Base-by-base conservation (phyloP, 2,797 vertebrate species). In the Scleropages formosus region DNA sequence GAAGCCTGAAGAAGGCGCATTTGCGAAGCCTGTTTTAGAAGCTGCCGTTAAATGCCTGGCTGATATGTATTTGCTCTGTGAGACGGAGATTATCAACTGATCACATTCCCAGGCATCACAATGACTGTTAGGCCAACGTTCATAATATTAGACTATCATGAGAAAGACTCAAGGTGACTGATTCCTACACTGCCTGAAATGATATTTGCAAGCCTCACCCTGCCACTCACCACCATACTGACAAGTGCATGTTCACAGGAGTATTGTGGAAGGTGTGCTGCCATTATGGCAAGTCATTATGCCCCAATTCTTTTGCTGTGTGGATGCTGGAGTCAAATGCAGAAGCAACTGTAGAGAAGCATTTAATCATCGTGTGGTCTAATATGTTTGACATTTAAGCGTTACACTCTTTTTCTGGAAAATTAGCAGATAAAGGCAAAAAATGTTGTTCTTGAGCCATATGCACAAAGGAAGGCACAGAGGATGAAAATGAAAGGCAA, bases 1-100 rank as follows among this genome's bases (percentile, higher is more conserved):
- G 80, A 89, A 87, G 85, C 87, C 89, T 12, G 79, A 87, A 88
- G 87, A 89, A 83, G 84, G 84, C 82, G 87, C 86, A 88, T 89
- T 89, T 88, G 88, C 90, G 86, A 88, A 86, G 79, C 69, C 74
- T 81, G 49, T 83, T 76, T 85, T n/a, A 79, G 79, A 82, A 82
- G 80, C 84, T 85, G 86, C 85, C 76, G 75, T 74, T 79, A 85
- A 80, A 80, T 72, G 49, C 84, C 27, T 47, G 66, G 51, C 39
- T 47, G 65, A 24, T 46, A 68, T 26, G 68, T 59, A 49, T 70
- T 62, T 16, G 31, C 44, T 39, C 18, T 76, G 31, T 24, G 31
- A 59, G 20, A 18, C 6, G 39, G 31, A 10, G 27, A 59, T 72
- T 72, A 20, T 72, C 31, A 18, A 71, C 68, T 46, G 64, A 67